phyloP scores from a whole-genome alignment of 2,888 invertebrate genomes.

The Seladonia tumulorum region DNA sequence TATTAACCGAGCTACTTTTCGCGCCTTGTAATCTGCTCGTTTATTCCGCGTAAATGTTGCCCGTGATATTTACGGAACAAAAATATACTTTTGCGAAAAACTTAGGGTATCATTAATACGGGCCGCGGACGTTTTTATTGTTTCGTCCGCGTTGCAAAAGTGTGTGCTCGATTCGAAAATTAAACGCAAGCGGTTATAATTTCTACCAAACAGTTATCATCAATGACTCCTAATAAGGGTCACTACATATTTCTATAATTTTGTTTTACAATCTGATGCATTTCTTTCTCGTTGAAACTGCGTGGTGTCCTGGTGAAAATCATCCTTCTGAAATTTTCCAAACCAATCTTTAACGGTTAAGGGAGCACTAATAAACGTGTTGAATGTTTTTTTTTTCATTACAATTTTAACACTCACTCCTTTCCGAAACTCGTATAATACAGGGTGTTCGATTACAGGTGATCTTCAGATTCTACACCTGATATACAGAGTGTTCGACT shows the following conservation, averaged over 20 bases:
- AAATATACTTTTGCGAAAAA: slow-evolving; percentile 23
- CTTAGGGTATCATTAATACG: slow-evolving; percentile 18
- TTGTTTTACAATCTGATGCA: background rate
- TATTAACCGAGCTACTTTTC: slow-evolving; percentile 56
- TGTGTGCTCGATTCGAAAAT: background rate
- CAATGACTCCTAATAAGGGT: no score
- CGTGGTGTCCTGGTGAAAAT: background rate
- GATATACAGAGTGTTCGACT: no score
- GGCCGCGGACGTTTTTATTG: background rate
- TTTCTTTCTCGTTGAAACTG: background rate
- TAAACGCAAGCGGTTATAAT: background rate
- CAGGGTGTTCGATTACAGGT: no score
- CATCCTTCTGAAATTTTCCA: no score
- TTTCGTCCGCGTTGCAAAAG: background rate
- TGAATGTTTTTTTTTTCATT: no score
- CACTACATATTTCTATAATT: no score
- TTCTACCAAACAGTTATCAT: no score
- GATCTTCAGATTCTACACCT: no score
- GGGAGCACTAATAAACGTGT: no score
- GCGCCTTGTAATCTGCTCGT: slow-evolving; percentile 47
- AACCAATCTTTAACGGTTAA: no score
- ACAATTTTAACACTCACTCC: no score
- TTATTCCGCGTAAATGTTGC: slow-evolving; percentile 1
- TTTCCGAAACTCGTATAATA: no score
- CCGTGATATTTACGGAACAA: slow-evolving; percentile 37